Percentiles rank a stretch among this genome's conserved stretches.
Evolutionary conservation across 2,113 vertebrate genomes (phyloP).

Genomic region (Paramormyrops kingsleyae): DNA sequence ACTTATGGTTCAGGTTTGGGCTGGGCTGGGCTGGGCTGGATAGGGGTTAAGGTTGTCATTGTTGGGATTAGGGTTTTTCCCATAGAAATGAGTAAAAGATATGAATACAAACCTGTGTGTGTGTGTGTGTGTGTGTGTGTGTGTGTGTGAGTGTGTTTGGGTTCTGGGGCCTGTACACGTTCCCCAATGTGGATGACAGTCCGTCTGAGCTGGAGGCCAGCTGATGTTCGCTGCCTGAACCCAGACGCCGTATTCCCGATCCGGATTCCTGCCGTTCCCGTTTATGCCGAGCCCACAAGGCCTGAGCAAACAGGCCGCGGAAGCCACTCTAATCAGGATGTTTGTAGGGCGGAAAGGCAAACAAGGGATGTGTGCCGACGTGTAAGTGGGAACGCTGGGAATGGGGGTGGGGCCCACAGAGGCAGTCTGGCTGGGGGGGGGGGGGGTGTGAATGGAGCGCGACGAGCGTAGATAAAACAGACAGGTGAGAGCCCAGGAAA

Average conservation of each 20-base stretch:
- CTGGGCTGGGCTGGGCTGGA: no score
- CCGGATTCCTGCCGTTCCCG: neutral
- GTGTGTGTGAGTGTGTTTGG: neutral
- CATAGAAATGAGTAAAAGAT: no score
- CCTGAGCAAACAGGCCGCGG: neutral
- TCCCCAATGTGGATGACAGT: neutral
- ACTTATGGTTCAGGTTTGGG: no score
- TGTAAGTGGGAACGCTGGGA: neutral
- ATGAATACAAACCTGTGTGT: no score
- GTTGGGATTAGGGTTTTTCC: neutral
- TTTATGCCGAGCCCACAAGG: neutral
- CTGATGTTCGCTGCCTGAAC: neutral
- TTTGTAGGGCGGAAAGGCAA: neutral
- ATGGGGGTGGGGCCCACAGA: neutral
- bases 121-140: neutral
- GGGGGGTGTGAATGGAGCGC: neutral
- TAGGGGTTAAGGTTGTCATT: no score
- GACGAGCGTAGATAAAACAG: neutral
- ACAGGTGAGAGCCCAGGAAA: neutral
- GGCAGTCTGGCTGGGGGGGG: neutral
- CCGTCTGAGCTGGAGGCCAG: neutral
- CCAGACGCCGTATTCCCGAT: neutral
- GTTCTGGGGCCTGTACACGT: neutral
- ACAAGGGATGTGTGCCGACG: neutral
- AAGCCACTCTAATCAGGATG: neutral